Base-by-base conservation (phyloP, 2,113 vertebrate genomes). In the Sinosuthora webbiana region DNA sequence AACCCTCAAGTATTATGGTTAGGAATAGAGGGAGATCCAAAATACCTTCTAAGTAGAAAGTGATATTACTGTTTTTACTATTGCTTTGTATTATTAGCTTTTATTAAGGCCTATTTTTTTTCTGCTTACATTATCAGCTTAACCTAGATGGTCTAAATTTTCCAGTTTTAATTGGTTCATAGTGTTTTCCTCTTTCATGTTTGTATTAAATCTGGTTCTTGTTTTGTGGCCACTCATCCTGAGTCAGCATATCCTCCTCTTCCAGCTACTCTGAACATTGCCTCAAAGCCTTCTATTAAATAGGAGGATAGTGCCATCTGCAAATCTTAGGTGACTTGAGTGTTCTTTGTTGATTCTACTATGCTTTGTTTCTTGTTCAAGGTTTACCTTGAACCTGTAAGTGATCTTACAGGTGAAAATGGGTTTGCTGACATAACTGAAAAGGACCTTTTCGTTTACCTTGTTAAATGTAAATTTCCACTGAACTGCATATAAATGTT, bases 381-480 rank as follows among this genome's bases (percentile, higher is more conserved):
- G 50, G 20, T 59, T 91, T 83, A 76, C 20, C 41, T 41, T 41
- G 41, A 41, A 41, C 41, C 41, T 41, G 41, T 41, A 41, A 7
- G 63, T 83, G 41, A 93, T 33, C 35, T 90, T 89, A 18, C 21
- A 83, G 62, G 25, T 89, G 33, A 57, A 65, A 93, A 93, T 10
- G 12, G 4, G 5, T 21, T 59, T 77, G 44, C 62, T 74, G 52
- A 78, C 24, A 74, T 77, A 90, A 81, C 47, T 95, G 87, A 57
- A 85, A 81, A 50, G n/a, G 24, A 85, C 28, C 17, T 90, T 88
- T 93, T 91, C 24, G 53, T 24, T 95, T 70, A 39, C 44, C 39
- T 91, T 92, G 45, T 73, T 35, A 92, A 93, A 90, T 64, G 67
- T 44, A 92, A 89, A 87, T 93, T 81, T 89, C 41, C 71, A 79